phyloP scores from a whole-genome alignment of 2,797 vertebrate genomes.

The Lophotriccus pileatus region DNA sequence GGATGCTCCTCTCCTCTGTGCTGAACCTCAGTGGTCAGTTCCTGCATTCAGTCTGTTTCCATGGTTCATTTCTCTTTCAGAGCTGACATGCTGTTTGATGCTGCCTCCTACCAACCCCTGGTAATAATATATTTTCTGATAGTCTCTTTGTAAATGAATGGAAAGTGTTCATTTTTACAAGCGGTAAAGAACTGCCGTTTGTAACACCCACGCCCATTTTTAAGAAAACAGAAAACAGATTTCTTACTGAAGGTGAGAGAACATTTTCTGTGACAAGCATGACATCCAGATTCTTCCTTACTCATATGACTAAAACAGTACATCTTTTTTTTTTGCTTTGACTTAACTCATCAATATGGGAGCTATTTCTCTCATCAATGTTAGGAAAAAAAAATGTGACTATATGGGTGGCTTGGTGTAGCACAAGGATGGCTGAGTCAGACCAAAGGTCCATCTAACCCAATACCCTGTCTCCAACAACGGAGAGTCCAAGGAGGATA shows the following conservation, averaged over 20 bases:
- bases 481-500: background rate
- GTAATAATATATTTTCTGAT: conserved; percentile 31
- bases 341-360: background rate
- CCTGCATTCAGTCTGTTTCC: background rate
- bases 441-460: background rate
- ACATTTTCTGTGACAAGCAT: conserved; percentile 18
- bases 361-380: background rate
- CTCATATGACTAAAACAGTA: background rate
- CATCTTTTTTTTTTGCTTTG: background rate
- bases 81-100: conserved; percentile 19
- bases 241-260: conserved; percentile 34
- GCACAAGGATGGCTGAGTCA: background rate
- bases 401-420: background rate
- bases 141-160: conserved; percentile 33
- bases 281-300: background rate
- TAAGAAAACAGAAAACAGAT: conserved; percentile 44
- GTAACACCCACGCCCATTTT: conserved; percentile 22
- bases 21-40: accelerated
- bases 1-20: background rate
- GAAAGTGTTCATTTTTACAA: background rate
- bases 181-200: background rate
- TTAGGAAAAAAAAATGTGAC: background rate
- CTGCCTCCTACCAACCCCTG: conserved; percentile 20
- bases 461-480: background rate
- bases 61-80: conserved; percentile 13